Evolutionary conservation across 2,113 vertebrate genomes (phyloP).

Genomic region (Cromileptes altivelis): DNA sequence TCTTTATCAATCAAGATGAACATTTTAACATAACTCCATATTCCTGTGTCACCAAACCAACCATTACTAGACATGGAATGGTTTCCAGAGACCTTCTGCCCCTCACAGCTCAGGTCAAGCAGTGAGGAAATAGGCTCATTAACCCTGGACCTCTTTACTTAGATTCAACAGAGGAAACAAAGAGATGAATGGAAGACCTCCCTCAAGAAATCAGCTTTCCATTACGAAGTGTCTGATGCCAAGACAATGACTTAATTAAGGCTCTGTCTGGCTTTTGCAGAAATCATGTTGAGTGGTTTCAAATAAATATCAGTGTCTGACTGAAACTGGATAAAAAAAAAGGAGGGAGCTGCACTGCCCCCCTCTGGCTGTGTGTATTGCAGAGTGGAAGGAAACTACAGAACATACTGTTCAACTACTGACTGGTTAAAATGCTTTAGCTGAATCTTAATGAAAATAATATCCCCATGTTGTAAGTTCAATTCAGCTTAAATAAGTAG

Average conservation of each 20-base stretch:
- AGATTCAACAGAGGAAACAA: background rate
- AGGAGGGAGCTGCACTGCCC: slow-evolving; percentile 54
- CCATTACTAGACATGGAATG: background rate
- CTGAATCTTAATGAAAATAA: background rate
- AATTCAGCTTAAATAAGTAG: background rate
- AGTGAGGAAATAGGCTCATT: slow-evolving; percentile 37
- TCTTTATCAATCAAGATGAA: background rate
- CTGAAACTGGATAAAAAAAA: too few species aligned
- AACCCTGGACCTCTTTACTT: slow-evolving; percentile 11
- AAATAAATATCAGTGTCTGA: background rate
- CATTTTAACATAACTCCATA: background rate
- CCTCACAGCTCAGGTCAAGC: background rate
- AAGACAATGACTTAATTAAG: background rate
- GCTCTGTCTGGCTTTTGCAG: background rate
- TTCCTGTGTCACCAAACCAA: background rate
- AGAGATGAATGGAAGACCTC: slow-evolving; percentile 1
- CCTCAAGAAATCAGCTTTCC: background rate
- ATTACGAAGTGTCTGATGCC: slow-evolving; percentile 2
- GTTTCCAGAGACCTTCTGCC: background rate
- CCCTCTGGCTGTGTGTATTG: slow-evolving; percentile 28
- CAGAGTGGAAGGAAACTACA: background rate
- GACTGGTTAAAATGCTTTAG: background rate
- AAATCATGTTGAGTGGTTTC: background rate
- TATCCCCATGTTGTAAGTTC: background rate
- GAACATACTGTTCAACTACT: background rate